Evolutionary conservation across 2,797 vertebrate species (phyloP), one percentile per base, ranked within the genome.

Genomic region (Trachops cirrhosus): DNA sequence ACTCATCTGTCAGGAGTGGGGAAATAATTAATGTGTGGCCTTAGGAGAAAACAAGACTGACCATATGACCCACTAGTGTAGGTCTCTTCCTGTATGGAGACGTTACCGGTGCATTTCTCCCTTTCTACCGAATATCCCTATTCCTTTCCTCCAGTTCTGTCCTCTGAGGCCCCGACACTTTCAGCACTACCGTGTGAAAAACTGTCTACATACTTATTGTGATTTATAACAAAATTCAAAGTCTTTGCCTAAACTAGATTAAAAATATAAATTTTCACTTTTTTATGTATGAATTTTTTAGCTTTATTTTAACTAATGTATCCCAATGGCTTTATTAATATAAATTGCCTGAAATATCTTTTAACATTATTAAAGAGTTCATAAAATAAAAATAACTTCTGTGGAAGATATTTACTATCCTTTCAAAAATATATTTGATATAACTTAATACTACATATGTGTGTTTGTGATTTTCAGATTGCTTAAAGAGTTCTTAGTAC

Each of bases 241-340:
- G 26, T 83, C 41, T 68, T 89, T 85, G 18, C 21, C 32, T 88
- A 84, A 85, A 64, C 11, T 74, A 52, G 54, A 92, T 9, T 80
- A 85, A 89, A 89, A 95, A 57, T 48, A 90, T 24, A 83, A 88
- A 92, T 6, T 48, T 78, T 89, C 12, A 84, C 54, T 70, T 73
- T 86, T 74, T 44, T 19, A 41, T 82, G 64, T n/a, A 73, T 59
- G 62, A 7, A 52, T 75, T 82, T 94, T 80, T 86, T 26, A 50
- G 15, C 86, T 80, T 92, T 59, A 84, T 83, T 92, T 92, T 48
- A 85, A 62, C 44, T 32, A 68, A 70, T 9, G 6, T 9, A 2
- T 46, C 68, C 41, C 44, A 32, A 11, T 46, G 52, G 5, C 57
- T 89, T 32, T 62, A 80, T 89, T 94, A 50, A 96, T 84, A 71